These are phyloP conservation scores for Melinaea marsaeus DNA, from an alignment of 2,888 invertebrate genomes.

Conservation along the genomic window DNA sequence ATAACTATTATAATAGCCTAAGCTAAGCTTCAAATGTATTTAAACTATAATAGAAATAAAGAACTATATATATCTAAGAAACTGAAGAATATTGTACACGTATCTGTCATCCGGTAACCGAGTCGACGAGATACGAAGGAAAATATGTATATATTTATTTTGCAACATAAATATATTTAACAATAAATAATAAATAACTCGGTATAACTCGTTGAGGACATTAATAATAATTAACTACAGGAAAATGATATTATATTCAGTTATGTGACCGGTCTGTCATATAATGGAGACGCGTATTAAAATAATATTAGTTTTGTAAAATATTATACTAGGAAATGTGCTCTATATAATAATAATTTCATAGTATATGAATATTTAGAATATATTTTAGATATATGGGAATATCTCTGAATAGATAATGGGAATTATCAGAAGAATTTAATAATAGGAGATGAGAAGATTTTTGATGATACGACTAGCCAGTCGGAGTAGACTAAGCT, in stretches of 20 bases:
- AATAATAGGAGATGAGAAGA: too few species aligned
- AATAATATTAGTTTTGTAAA: constrained; percentile 10
- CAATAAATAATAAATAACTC: constrained; percentile 28
- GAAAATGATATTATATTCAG: constrained; percentile 25
- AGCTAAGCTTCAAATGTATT: too few species aligned
- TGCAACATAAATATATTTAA: constrained; percentile 35
- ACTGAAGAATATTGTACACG: neutral
- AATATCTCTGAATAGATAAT: too few species aligned
- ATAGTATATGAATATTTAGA: neutral
- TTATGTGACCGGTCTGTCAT: constrained; percentile 21
- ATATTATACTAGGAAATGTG: constrained; percentile 2
- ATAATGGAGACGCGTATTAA: constrained; percentile 21
- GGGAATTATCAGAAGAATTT: too few species aligned
- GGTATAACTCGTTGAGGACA: constrained; percentile 26
- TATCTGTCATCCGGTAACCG: constrained; percentile 33
- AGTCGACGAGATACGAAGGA: constrained; percentile 23
- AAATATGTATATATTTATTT: constrained; percentile 37
- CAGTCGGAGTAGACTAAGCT: too few species aligned
- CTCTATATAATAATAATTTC: neutral
- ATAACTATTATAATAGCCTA: too few species aligned
- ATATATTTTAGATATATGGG: neutral
- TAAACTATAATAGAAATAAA: constrained; percentile 3
- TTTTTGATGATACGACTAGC: too few species aligned
- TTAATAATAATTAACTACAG: constrained; percentile 30
- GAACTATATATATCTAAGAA: constrained; percentile 30